phyloP scores from a whole-genome alignment of 2,797 vertebrate species.

The Fratercula arctica region DNA sequence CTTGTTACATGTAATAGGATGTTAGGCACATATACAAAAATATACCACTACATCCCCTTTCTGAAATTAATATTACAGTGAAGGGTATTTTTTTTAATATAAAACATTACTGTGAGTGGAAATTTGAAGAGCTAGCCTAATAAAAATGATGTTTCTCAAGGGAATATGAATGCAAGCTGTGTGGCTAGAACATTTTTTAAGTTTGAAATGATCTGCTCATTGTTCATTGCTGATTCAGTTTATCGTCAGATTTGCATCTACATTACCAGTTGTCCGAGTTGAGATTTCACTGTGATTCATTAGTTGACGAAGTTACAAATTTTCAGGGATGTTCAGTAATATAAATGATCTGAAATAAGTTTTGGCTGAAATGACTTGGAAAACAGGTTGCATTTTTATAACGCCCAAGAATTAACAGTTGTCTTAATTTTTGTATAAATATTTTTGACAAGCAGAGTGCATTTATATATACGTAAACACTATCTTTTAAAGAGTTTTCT shows the following conservation, averaged over 20 bases:
- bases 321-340: background rate
- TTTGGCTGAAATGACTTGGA: background rate
- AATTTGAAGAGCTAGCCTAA: background rate
- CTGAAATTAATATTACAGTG: background rate
- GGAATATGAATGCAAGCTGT: background rate
- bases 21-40: background rate
- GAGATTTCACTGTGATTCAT: background rate
- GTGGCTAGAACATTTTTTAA: background rate
- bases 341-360: background rate
- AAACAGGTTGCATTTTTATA: background rate
- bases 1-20: background rate
- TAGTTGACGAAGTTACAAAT: background rate
- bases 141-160: background rate
- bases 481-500: background rate
- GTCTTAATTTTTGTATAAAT: background rate
- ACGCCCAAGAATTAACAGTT: background rate
- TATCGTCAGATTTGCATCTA: background rate
- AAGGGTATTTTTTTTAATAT: background rate
- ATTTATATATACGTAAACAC: background rate
- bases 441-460: background rate
- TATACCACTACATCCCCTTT: background rate
- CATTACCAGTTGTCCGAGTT: background rate
- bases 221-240: background rate
- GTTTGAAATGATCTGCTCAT: background rate
- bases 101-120: background rate